Percentiles rank a stretch among this genome's conserved stretches.
phyloP scores from a whole-genome alignment of 2,113 vertebrate species.

The Phalacrocorax aristotelis region DNA sequence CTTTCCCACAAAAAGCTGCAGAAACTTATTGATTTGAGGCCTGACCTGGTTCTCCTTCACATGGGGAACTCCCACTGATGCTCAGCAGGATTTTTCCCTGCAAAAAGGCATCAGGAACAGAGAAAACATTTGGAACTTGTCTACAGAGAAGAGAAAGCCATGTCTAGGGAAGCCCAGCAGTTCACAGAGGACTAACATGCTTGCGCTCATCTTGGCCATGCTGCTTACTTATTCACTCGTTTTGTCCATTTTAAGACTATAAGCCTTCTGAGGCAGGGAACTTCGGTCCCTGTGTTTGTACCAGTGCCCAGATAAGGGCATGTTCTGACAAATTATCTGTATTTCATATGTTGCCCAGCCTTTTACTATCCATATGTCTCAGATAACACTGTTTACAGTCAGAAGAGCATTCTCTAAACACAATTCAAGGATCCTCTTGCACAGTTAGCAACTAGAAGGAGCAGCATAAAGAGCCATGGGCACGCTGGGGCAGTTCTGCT shows the following conservation, averaged over 20 bases:
- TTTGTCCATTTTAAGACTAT: background rate
- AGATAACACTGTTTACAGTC: background rate
- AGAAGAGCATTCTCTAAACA: background rate
- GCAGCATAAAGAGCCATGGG: background rate
- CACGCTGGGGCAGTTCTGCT: background rate
- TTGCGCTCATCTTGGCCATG: background rate
- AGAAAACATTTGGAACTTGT: background rate
- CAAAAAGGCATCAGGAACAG: background rate
- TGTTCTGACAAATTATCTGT: background rate
- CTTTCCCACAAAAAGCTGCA: background rate
- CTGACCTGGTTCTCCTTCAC: background rate
- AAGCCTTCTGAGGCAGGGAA: background rate
- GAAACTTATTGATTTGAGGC: background rate
- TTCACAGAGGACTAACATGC: background rate
- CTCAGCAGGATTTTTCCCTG: background rate
- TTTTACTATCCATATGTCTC: background rate
- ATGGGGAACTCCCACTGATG: background rate
- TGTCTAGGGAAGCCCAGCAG: background rate
- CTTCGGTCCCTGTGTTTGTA: background rate
- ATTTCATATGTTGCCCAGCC: background rate
- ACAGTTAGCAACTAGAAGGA: background rate
- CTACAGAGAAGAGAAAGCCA: background rate
- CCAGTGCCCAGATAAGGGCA: background rate
- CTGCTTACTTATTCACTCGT: background rate
- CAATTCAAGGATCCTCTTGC: background rate